phyloP scores from a whole-genome alignment of 2,888 invertebrate species.

The Tenthredo livida region DNA sequence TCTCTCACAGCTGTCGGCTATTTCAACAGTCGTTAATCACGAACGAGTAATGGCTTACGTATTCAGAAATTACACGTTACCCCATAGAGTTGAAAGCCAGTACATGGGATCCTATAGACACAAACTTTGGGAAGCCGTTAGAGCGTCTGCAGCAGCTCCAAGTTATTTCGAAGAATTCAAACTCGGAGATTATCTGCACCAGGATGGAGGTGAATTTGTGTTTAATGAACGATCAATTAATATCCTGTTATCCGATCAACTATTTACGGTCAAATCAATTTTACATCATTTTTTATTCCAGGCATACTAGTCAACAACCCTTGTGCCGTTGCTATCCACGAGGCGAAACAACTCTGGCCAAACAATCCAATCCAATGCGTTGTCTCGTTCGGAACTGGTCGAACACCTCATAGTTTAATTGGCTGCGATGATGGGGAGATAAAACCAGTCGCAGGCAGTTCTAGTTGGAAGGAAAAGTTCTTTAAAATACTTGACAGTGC shows the following conservation, averaged over 20 bases:
- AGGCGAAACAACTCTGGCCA: constrained; percentile 92
- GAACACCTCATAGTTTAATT: constrained; percentile 76
- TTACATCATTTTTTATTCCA: constrained; percentile 82
- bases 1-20: constrained; percentile 83
- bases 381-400: constrained; percentile 91
- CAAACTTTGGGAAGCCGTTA: constrained; percentile 89
- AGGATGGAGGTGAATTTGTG: constrained; percentile 80
- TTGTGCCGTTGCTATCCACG: constrained; percentile 92
- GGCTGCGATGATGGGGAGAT: constrained; percentile 61
- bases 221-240: constrained; percentile 61
- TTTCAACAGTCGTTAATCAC: constrained; percentile 90
- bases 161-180: constrained; percentile 93
- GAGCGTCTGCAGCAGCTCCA: constrained; percentile 95
- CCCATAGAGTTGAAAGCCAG: constrained; percentile 84
- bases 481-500: constrained; percentile 91
- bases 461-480: constrained; percentile 89
- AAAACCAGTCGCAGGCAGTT: constrained; percentile 74
- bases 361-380: constrained; percentile 87
- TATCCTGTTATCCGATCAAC: neutral
- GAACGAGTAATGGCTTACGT: constrained; percentile 87
- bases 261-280: neutral
- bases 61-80: constrained; percentile 91
- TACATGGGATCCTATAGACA: constrained; percentile 87
- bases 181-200: constrained; percentile 83
- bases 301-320: constrained; percentile 94